A percentile compares a stretch with the other conserved stretches of the same genome.
phyloP scores from a whole-genome alignment of 1,140 invertebrate genomes.

The Drosophila kohkoa region DNA sequence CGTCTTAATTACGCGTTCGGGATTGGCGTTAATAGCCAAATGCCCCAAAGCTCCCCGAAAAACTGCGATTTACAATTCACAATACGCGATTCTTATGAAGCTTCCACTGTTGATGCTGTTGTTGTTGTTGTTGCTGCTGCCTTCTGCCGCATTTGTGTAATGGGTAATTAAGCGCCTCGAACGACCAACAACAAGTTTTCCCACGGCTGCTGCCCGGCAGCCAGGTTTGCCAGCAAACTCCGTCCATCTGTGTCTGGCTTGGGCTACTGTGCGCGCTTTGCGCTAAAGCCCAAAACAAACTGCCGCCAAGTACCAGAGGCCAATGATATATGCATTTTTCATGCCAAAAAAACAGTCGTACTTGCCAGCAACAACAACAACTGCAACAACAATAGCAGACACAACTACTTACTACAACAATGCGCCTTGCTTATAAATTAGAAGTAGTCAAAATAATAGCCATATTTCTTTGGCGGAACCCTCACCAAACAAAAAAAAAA shows the following conservation, averaged over 20 bases:
- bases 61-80: constrained; percentile 51
- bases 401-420: constrained; percentile 31
- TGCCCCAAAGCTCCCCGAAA: constrained; percentile 20
- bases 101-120: background rate
- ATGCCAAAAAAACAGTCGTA: constrained; percentile 49
- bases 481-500: constrained; percentile 39
- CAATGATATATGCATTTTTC: constrained; percentile 83
- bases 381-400: constrained; percentile 8
- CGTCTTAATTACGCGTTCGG: constrained; percentile 72
- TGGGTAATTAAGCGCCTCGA: constrained; percentile 77
- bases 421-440: constrained; percentile 76
- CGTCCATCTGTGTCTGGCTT: constrained; percentile 17
- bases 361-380: constrained; percentile 27
- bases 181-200: constrained; percentile 66
- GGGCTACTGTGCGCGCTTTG: constrained; percentile 63
- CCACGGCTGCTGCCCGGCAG: constrained; percentile 61
- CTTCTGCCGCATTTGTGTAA: constrained; percentile 70
- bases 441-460: constrained; percentile 80
- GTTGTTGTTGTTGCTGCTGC: background rate
- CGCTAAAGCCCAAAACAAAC: constrained; percentile 67
- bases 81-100: constrained; percentile 62
- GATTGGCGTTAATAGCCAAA: constrained; percentile 64
- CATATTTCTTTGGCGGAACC: constrained; percentile 75
- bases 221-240: background rate
- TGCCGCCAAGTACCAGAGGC: constrained; percentile 73